These are phyloP conservation scores for Trogon surrucura DNA, from an alignment of 2,113 vertebrate genomes.

Conservation along the genomic window DNA sequence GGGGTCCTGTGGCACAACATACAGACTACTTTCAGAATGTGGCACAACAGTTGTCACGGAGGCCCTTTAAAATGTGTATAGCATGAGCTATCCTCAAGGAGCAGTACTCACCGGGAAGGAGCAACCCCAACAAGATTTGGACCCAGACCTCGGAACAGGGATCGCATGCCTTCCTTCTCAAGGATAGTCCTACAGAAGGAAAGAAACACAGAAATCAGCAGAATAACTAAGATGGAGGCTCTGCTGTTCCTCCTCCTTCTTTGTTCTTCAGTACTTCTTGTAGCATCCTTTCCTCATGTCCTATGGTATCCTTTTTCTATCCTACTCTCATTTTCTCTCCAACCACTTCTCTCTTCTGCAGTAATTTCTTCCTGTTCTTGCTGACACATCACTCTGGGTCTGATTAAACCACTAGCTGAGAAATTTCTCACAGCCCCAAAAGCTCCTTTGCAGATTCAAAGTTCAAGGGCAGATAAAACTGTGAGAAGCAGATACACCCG, in stretches of 20 bases:
- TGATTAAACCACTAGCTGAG: not conserved
- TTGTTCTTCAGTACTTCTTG: not conserved
- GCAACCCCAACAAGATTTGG: constrained; percentile 72
- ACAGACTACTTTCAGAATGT: not conserved
- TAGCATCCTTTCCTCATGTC: not conserved
- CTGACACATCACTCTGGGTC: not conserved
- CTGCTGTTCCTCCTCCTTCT: not conserved
- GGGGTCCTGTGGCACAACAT: not conserved
- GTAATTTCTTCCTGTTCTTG: not conserved
- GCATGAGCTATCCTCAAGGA: not conserved
- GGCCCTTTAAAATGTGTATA: not conserved
- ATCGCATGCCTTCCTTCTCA: constrained; percentile 66
- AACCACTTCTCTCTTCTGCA: not conserved
- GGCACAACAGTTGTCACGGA: not conserved
- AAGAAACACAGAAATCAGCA: not conserved
- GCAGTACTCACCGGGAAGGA: constrained; percentile 67
- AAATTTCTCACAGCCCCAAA: not conserved
- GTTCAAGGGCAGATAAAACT: not conserved
- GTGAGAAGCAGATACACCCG: not conserved
- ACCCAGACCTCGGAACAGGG: constrained; percentile 71
- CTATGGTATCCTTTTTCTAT: not conserved
- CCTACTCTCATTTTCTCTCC: not conserved
- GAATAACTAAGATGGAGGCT: not conserved
- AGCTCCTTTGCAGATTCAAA: not conserved
- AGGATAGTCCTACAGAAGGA: constrained; percentile 57